Base-by-base conservation (phyloP, 2,797 vertebrate species). In the Phrynocephalus guinanensis region DNA sequence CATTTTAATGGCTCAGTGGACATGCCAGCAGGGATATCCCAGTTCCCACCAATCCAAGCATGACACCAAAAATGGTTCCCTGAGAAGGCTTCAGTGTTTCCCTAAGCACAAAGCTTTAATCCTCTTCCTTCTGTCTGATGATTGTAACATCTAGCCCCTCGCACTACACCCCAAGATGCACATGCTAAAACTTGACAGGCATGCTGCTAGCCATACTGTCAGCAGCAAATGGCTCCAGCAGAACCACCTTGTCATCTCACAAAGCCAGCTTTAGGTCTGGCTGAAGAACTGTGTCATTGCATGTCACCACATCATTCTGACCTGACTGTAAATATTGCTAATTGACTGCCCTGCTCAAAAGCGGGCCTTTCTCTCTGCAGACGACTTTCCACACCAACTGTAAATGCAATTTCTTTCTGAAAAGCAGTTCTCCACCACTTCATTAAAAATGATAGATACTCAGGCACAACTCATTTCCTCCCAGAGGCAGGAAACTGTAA, bases 391-490 rank as follows among this genome's bases (percentile, higher is more conserved):
- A 88, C 85, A 82, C 91, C n/a, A 87, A 93, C 75, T 86, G 88
- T 50, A 94, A 89, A 91, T 0, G 28, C 0, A 0, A 91, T 95
- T 95, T 95, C 93, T 93, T 92, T 91, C 91, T 87, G 88, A 85
- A 94, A 93, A 93, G 66, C 60, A 11, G 79, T 33, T 67, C 79
- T 75, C 79, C n/a, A 81, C 76, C 38, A 87, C 79, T 87, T 92
- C 91, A 93, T 93, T 95, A 93, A 92, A 92, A 91, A 56, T 93
- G 87, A 91, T 91, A 95, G 91, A 89, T 88, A 79, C 81, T 81
- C 90, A 89, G 90, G 86, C 90, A 90, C 68, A 87, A 24, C 79
- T 93, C 92, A 66, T 83, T 94, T 95, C 93, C 87, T 93, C 86
- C 50, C 52, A 30, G 79, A 82, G 91, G 88, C 79, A 89, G 72